phyloP scores from a whole-genome alignment of 2,113 vertebrate species.

The Tachysurus fulvidraco region DNA sequence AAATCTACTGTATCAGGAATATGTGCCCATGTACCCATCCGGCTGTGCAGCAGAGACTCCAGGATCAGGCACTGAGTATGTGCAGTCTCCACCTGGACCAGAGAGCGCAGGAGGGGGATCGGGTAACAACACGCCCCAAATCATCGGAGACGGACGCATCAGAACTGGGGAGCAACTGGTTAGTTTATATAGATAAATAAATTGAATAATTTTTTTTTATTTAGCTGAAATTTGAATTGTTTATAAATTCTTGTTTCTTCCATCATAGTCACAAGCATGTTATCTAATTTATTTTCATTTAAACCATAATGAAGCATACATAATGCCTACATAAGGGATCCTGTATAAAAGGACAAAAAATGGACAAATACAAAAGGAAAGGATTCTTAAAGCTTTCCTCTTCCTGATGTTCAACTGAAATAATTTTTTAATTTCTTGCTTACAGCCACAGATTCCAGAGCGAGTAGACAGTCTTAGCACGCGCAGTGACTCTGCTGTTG shows the following conservation, averaged over 20 bases:
- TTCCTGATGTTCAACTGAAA: neutral
- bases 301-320: neutral
- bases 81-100: conserved; percentile 73
- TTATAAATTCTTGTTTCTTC: neutral
- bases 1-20: conserved; percentile 94
- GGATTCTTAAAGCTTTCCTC: neutral
- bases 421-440: neutral
- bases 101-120: conserved; percentile 73
- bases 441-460: conserved; percentile 78
- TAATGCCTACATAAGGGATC: neutral
- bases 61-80: conserved; percentile 78
- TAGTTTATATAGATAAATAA: conserved; percentile 1
- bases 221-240: neutral
- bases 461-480: conserved; percentile 77
- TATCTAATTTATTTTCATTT: neutral
- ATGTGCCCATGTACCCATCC: conserved; percentile 84
- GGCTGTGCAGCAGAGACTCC: conserved; percentile 80
- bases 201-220: neutral
- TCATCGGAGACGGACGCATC: conserved; percentile 63
- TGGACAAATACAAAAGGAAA: neutral
- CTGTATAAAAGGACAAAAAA: neutral
- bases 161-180: conserved; percentile 75
- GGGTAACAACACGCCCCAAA: conserved; percentile 54
- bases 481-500: conserved; percentile 75
- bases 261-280: neutral